Conservation (phyloP, 2,113 vertebrate genomes). For the Dendropsophus ebraccatus region DNA sequence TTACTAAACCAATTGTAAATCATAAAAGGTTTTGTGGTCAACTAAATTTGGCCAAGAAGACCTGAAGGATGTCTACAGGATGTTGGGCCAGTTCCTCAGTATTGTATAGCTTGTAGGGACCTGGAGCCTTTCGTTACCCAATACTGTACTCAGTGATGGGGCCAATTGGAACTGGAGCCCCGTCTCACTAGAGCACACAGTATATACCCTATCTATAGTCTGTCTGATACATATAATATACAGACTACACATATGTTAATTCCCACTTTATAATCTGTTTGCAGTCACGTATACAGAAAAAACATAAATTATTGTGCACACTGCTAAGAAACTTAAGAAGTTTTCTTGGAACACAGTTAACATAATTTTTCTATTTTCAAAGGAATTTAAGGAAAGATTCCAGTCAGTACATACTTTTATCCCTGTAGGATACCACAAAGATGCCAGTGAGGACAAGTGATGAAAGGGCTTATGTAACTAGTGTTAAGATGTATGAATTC, state of each 20-base stretch:
- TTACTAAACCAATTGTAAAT: neutral
- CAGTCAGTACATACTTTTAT: neutral
- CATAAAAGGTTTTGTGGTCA: neutral
- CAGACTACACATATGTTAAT: neutral
- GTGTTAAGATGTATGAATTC: neutral
- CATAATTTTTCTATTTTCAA: neutral
- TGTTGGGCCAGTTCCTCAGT: neutral
- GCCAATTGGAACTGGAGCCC: neutral
- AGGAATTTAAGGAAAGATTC: neutral
- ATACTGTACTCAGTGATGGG: neutral
- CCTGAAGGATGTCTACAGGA: neutral
- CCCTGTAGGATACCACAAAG: neutral
- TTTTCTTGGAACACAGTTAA: neutral
- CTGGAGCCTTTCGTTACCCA: too few relatives aligned
- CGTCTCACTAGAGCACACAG: neutral
- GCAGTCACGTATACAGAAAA: neutral
- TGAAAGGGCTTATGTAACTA: neutral
- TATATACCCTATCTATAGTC: neutral
- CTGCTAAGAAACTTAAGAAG: neutral
- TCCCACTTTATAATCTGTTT: neutral
- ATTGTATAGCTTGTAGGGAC: neutral
- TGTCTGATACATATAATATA: neutral
- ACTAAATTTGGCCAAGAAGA: neutral
- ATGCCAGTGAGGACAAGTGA: neutral
- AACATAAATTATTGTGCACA: neutral